Base-by-base conservation (phyloP, 2,113 vertebrate genomes). In the Nothobranchius kuhntae region DNA sequence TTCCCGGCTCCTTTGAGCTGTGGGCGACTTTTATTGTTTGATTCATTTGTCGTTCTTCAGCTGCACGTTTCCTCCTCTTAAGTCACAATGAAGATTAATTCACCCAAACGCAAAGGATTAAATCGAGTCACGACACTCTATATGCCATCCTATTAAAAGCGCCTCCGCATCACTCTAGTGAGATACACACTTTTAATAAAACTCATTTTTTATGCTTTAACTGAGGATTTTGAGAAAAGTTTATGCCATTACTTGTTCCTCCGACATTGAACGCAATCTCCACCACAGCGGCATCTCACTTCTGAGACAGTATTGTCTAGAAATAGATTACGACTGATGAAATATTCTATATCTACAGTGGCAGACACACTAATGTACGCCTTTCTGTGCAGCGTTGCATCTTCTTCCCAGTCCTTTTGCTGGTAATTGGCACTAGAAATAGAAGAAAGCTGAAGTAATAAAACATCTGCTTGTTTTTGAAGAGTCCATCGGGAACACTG, bases 171-270 rank as follows among this genome's bases (percentile, higher is more conserved):
- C 73, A 48, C 66, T 53, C 67, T 57, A 17, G 57, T 69, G 71
- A 75, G 67, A 78, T 68, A 53, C 73, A 65, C 67, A 61, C 68
- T 52, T 71, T 65, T 69, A 86, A 84, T 89, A 91, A 89, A 92
- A 91, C 87, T 90, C 88, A 75, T 87, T 90, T 87, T 87, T 75
- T 74, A 79, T 89, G 89, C 91, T 92, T 92, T 90, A 91, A 88
- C 75, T 55, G 7, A 70, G 78, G 75, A 77, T 81, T 82, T 77
- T 83, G 80, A 73, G 36, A 71, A 64, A 68, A 65, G 68, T 74
- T 74, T 77, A 84, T 79, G 70, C 85, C 87, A 90, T 88, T 85
- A 89, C 84, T 77, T 80, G 65, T 62, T 73, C 65, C 72, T 66
- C 62, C 52, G 51, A 78, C 73, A 68, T 58, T 52, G 63, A 52